Evolutionary conservation across 2,888 invertebrate species (phyloP).

Genomic region (Ellobium chinense): DNA sequence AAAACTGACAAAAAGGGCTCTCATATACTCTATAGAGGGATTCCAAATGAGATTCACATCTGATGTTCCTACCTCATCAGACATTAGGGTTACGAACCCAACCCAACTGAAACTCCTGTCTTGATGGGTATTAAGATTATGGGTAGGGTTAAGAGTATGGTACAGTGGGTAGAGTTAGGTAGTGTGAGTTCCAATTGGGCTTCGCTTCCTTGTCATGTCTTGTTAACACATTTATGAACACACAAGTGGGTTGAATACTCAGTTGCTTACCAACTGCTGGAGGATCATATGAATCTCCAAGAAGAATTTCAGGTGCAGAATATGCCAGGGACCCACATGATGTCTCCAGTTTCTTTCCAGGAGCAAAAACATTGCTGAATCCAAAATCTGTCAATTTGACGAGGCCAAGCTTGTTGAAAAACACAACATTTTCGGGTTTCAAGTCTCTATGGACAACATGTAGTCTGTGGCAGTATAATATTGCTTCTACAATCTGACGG

Average conservation of each 20-base stretch:
- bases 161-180: too few relatives aligned
- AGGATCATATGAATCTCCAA: conserved; percentile 99
- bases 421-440: conserved; percentile 99
- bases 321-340: conserved; percentile 99
- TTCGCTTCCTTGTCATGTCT: too few relatives aligned
- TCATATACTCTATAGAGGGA: too few relatives aligned
- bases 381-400: conserved; percentile 99
- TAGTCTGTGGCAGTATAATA: conserved; percentile 96
- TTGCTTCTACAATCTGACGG: conserved; percentile 96
- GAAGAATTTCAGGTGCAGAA: conserved; percentile 98
- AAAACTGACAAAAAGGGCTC: too few relatives aligned
- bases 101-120: too few relatives aligned
- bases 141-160: too few relatives aligned
- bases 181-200: too few relatives aligned
- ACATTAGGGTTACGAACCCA: too few relatives aligned
- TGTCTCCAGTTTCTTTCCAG: conserved; percentile 97
- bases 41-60: too few relatives aligned
- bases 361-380: conserved; percentile 91
- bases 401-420: conserved; percentile 97
- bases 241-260: background rate
- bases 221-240: too few relatives aligned
- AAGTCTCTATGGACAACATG: conserved; percentile 94
- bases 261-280: conserved; percentile 92
- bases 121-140: too few relatives aligned
- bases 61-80: too few relatives aligned